Base-by-base conservation (phyloP, 1,140 invertebrate species). In the Physella acuta region DNA sequence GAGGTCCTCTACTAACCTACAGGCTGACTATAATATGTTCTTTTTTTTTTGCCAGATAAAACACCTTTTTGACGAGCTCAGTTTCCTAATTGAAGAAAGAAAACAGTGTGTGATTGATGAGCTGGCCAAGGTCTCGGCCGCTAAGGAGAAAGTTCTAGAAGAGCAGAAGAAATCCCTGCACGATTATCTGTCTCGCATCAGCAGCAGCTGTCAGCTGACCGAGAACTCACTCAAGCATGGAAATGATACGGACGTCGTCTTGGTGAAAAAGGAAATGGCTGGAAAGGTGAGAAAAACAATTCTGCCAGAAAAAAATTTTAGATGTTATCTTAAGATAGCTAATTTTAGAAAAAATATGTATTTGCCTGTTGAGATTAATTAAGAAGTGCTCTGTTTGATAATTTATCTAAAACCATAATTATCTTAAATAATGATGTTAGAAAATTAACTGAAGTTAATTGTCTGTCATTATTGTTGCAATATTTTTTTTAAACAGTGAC, bases 241-340 rank as follows among this genome's bases (percentile, higher is more conserved):
- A 26, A 85, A 81, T 67, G 86, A 86, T 68, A 88, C 86, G 24
- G 87, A 88, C 71, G 82, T 88, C 39, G 79, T 88, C 33, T 78
- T 88, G 59, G 84, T 88, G 16, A 88, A 86, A 74, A 88, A 88
- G 66, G 87, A 88, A 79, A 85, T 88, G 78, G 82, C 84, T 17
- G 86, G 87, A 63, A 84, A 86, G 60, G 62, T 73, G 44, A 68
- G 56, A 11, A 3, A 52, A 34, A 52, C 24, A 30, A 24, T 62
- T 4, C n/a, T n/a, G n/a, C n/a, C n/a, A n/a, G n/a, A n/a, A n/a
- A n/a, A n/a, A n/a, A n/a, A n/a, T n/a, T n/a, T n/a, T n/a, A n/a
- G n/a, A n/a, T n/a, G n/a, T n/a, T n/a, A n/a, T n/a, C n/a, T n/a
- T n/a, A n/a, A n/a, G n/a, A n/a, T n/a, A n/a, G n/a, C n/a, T n/a